Percentiles rank a stretch among this genome's conserved stretches.
Evolutionary conservation across 2,888 invertebrate genomes (phyloP).

Genomic region (Hymenopus coronatus): DNA sequence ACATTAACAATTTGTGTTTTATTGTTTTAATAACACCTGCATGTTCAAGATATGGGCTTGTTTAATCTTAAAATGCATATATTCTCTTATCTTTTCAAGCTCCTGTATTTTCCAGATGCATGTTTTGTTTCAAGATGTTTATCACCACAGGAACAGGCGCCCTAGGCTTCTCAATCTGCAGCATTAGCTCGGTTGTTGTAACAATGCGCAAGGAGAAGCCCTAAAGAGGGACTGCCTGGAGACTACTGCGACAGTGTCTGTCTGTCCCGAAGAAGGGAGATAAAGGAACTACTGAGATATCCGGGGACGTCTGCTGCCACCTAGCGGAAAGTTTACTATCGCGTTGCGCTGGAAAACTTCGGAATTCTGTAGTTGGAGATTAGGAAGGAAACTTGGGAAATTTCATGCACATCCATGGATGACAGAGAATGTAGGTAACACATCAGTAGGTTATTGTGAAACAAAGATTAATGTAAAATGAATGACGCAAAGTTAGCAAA

Average conservation of each 20-base stretch:
- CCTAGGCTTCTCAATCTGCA: background rate
- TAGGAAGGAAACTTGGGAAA: too few species aligned
- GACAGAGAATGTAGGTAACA: too few species aligned
- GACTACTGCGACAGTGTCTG: background rate
- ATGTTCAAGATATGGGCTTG: too few species aligned
- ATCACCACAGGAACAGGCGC: background rate
- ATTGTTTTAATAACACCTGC: too few species aligned
- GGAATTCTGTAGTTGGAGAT: background rate
- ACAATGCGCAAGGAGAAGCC: background rate
- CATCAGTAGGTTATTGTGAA: too few species aligned
- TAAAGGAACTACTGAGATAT: background rate
- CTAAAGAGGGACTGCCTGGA: background rate
- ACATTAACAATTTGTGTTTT: too few species aligned
- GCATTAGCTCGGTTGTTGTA: background rate
- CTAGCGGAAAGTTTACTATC: background rate
- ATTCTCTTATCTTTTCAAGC: too few species aligned
- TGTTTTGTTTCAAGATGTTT: background rate
- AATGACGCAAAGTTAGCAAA: too few species aligned
- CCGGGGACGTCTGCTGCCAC: background rate
- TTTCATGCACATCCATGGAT: too few species aligned
- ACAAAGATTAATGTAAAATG: too few species aligned
- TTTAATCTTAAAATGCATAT: too few species aligned
- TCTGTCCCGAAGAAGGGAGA: background rate
- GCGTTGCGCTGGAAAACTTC: background rate
- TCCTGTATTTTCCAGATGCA: background rate